These are phyloP conservation scores for Otolemur garnettii DNA, from an alignment of 2,113 vertebrate genomes.

Conservation along the genomic window DNA sequence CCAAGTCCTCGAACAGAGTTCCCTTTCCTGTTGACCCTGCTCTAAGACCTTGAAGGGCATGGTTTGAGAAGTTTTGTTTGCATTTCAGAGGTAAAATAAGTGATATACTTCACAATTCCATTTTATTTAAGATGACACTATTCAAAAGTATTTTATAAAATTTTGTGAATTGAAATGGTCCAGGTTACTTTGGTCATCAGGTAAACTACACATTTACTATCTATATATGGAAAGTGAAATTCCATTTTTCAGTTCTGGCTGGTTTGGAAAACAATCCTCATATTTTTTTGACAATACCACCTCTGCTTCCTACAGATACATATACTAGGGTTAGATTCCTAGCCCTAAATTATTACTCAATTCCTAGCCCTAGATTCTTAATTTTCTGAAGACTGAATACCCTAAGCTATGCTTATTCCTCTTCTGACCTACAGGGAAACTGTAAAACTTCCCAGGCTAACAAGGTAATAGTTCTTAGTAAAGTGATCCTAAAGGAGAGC, in stretches of 20 bases:
- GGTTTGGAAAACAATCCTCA: slow-evolving; percentile 25
- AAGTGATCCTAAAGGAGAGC: not conserved
- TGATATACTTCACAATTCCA: slow-evolving; percentile 22
- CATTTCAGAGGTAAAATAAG: not conserved
- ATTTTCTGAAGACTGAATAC: not conserved
- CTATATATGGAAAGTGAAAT: not conserved
- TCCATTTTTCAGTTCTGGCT: slow-evolving; percentile 29
- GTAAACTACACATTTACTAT: slow-evolving; percentile 19
- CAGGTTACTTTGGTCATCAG: slow-evolving; percentile 28
- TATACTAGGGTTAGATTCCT: not conserved
- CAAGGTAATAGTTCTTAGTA: not conserved
- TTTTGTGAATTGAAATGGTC: not conserved
- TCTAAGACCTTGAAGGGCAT: not conserved
- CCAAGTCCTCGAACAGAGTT: not conserved
- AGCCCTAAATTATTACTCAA: not conserved
- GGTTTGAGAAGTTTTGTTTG: not conserved
- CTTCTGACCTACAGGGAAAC: not conserved
- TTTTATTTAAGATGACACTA: slow-evolving; percentile 6
- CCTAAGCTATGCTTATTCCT: not conserved
- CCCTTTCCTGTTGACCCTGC: not conserved
- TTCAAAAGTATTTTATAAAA: slow-evolving; percentile 3
- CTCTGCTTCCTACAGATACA: not conserved
- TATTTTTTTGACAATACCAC: not conserved
- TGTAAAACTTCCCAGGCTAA: not conserved
- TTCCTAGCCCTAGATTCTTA: no score